phyloP scores from a whole-genome alignment of 2,888 invertebrate genomes.

The Pyrochroa serraticornis region DNA sequence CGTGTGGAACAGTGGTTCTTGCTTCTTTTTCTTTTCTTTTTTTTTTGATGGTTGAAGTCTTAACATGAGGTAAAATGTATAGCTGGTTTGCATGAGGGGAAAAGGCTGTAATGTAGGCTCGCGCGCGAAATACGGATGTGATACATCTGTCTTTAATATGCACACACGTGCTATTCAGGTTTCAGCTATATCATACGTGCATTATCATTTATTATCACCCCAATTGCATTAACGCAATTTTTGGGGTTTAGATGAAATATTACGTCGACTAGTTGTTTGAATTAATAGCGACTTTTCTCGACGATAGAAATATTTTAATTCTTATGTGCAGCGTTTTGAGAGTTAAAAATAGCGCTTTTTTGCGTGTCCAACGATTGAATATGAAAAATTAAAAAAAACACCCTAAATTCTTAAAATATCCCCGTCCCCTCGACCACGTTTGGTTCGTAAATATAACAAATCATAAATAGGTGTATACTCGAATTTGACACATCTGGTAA shows the following conservation, averaged over 20 bases:
- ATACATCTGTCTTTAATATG: constrained; percentile 37
- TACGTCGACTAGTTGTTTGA: no score
- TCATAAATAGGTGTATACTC: constrained; percentile 39
- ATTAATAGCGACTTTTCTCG: no score
- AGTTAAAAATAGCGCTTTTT: constrained; percentile 12
- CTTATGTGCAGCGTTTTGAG: not conserved
- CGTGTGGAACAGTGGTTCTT: no score
- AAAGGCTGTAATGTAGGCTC: constrained; percentile 29
- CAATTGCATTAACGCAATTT: not conserved
- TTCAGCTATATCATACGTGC: constrained; percentile 30
- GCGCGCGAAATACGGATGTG: constrained; percentile 38
- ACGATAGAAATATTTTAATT: no score
- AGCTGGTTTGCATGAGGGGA: constrained; percentile 21
- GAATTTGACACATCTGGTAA: constrained; percentile 38
- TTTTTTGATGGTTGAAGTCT: constrained; percentile 8
- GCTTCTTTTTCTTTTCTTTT: not conserved
- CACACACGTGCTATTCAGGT: constrained; percentile 34
- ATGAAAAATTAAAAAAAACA: constrained; percentile 35
- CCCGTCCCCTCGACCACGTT: constrained; percentile 25
- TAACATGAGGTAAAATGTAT: constrained; percentile 23
- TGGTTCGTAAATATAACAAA: constrained; percentile 36
- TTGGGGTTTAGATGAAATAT: no score
- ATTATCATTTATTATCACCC: constrained; percentile 26
- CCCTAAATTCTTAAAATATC: constrained; percentile 34
- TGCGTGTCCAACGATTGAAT: constrained; percentile 25